Percentiles rank a stretch among this genome's conserved stretches.
These are phyloP conservation scores for Nesidiocoris tenuis DNA, from an alignment of 2,888 invertebrate genomes.

Conservation along the genomic window DNA sequence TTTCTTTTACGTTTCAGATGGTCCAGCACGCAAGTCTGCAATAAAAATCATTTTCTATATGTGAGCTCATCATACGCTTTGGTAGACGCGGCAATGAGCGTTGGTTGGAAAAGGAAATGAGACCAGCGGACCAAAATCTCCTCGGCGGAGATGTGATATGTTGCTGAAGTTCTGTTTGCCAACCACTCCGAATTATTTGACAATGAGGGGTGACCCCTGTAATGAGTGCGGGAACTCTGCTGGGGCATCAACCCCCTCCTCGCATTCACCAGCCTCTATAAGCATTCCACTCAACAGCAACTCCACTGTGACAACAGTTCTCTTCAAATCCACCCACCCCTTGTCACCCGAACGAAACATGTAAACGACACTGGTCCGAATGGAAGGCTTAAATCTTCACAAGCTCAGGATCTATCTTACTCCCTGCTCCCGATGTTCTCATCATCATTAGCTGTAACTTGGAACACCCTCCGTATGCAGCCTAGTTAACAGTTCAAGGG, in stretches of 20 bases:
- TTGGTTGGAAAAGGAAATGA: no score
- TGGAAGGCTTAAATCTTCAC: not conserved
- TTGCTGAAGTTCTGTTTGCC: conserved; percentile 27
- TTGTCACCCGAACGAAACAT: not conserved
- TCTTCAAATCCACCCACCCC: not conserved
- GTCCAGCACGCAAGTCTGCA: no score
- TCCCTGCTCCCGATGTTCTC: not conserved
- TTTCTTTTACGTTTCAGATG: no score
- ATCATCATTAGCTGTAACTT: not conserved
- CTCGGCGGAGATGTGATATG: conserved; percentile 27
- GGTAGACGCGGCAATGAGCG: no score
- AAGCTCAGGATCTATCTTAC: not conserved
- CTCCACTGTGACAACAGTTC: not conserved
- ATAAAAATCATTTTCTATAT: no score
- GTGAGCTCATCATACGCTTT: no score
- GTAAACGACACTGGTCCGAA: not conserved
- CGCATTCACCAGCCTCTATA: not conserved
- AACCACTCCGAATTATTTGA: conserved; percentile 36
- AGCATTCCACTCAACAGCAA: not conserved
- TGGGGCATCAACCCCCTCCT: not conserved
- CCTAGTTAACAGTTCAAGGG: no score
- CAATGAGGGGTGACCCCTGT: conserved; percentile 4
- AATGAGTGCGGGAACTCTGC: conserved; percentile 20
- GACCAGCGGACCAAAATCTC: not conserved
- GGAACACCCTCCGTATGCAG: not conserved